phyloP scores from a whole-genome alignment of 2,888 invertebrate species.

The Steinernema hermaphroditum region DNA sequence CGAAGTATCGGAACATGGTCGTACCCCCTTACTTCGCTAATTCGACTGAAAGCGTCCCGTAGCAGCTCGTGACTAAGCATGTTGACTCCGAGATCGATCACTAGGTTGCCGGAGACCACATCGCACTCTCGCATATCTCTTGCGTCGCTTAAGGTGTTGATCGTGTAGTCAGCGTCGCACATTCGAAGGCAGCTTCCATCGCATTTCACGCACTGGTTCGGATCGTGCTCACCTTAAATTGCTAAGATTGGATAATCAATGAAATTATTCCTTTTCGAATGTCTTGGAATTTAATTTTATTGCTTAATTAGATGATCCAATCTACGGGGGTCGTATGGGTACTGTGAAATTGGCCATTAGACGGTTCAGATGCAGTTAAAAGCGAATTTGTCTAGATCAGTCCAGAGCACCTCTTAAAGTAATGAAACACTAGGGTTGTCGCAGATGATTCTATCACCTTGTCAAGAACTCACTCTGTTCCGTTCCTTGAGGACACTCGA shows the following conservation, averaged over 20 bases:
- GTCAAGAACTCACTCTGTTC: constrained; percentile 67
- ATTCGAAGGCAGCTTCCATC: background rate
- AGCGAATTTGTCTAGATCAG: too few relatives aligned
- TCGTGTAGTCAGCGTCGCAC: background rate
- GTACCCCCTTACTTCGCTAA: constrained; percentile 40
- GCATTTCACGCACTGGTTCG: constrained; percentile 50
- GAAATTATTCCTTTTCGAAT: too few relatives aligned
- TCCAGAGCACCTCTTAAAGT: too few relatives aligned
- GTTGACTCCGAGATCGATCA: constrained; percentile 78
- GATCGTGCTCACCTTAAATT: constrained; percentile 23
- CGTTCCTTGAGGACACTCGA: constrained; percentile 78
- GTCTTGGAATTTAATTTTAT: too few relatives aligned
- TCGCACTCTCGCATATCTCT: constrained; percentile 77
- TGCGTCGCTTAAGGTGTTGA: constrained; percentile 6
- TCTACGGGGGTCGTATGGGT: too few relatives aligned
- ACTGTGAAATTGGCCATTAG: too few relatives aligned
- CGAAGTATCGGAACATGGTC: background rate
- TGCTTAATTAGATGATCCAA: too few relatives aligned
- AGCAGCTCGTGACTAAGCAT: constrained; percentile 47
- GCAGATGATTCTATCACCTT: too few relatives aligned
- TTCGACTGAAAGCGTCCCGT: constrained; percentile 49
- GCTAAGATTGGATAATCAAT: too few relatives aligned
- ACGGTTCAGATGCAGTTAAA: too few relatives aligned
- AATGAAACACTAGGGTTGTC: too few relatives aligned
- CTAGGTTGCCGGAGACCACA: constrained; percentile 79